Evolutionary conservation across 2,113 vertebrate species (phyloP).

Genomic region (Platichthys flesus): DNA sequence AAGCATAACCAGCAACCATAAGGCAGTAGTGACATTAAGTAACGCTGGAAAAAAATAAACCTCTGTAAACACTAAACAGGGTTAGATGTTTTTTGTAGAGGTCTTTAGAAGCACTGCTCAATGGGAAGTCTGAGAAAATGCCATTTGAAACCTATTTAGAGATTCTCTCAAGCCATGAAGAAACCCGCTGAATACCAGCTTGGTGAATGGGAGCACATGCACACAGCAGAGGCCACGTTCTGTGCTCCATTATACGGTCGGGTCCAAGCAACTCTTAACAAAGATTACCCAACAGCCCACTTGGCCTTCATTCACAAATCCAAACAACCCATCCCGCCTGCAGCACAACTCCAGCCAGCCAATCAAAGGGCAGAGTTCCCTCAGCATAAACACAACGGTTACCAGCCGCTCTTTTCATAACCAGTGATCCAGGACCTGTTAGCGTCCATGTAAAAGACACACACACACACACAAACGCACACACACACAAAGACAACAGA

Average conservation of each 20-base stretch:
- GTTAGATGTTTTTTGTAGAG: no score
- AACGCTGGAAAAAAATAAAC: no score
- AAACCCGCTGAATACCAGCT: constrained; percentile 4
- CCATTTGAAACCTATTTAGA: no score
- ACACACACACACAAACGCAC: constrained; percentile 21
- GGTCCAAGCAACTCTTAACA: constrained; percentile 5
- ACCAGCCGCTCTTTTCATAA: constrained; percentile 67
- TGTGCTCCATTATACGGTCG: neutral
- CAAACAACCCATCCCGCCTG: constrained; percentile 36
- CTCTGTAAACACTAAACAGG: no score
- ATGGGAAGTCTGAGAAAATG: no score
- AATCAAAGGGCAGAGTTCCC: constrained; percentile 54
- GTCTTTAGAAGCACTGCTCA: no score
- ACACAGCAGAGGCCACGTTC: neutral
- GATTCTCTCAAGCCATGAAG: neutral
- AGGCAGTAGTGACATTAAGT: no score
- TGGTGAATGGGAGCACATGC: constrained; percentile 3
- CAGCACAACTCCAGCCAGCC: constrained; percentile 28
- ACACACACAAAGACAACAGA: constrained; percentile 18
- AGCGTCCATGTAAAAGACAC: constrained; percentile 47
- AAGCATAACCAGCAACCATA: no score
- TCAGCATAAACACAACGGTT: constrained; percentile 48
- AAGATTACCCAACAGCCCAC: constrained; percentile 50
- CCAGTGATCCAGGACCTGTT: constrained; percentile 73
- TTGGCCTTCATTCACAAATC: constrained; percentile 52